Base-by-base conservation (phyloP, 2,113 vertebrate genomes). In the Chloebia gouldiae region DNA sequence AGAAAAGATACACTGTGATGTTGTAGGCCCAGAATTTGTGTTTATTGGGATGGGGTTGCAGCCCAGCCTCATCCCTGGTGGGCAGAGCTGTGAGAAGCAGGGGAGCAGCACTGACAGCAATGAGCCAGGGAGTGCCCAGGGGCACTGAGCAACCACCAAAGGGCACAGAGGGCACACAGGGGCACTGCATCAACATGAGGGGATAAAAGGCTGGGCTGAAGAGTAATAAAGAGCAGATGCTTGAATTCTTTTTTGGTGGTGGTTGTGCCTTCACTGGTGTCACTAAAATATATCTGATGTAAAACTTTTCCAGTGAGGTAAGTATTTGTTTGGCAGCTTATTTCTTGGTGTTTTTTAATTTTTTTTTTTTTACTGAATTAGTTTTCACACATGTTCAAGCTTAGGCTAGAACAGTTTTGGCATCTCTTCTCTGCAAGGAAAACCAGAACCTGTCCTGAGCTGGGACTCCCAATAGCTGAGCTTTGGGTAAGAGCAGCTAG, bases 221-320 rank as follows among this genome's bases (percentile, higher is more conserved):
- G 56, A 1, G 5, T 14, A 57, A 35, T 9, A 11, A 15, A 9
- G 21, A 21, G 57, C 10, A 59, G 15, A 17, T 37, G n/a, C n/a
- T 37, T 59, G 23, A 8, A 59, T n/a, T 15, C 15, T 37, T 25
- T n/a, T 37, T 37, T 37, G n/a, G 57, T 37, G 10, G 10, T 59
- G 22, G n/a, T 35, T 59, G 14, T 59, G 56, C 22, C n/a, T 59
- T 6, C 22, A 35, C 22, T 4, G 1, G 15, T 1, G 0, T 24
- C 23, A 53, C 50, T 44, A 31, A 64, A 42, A 56, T 51, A 15
- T 13, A 15, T 89, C 39, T 53, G 33, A 63, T 47, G 16, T 70
- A 28, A 18, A 69, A 3, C 24, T 77, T 83, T 17, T 24, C 8
- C 22, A 28, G n/a, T 63, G 39, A 59, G 25, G 11, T 68, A 11